These are phyloP conservation scores for Myotis myotis DNA, from an alignment of 2,797 vertebrate genomes.

Conservation along the genomic window DNA sequence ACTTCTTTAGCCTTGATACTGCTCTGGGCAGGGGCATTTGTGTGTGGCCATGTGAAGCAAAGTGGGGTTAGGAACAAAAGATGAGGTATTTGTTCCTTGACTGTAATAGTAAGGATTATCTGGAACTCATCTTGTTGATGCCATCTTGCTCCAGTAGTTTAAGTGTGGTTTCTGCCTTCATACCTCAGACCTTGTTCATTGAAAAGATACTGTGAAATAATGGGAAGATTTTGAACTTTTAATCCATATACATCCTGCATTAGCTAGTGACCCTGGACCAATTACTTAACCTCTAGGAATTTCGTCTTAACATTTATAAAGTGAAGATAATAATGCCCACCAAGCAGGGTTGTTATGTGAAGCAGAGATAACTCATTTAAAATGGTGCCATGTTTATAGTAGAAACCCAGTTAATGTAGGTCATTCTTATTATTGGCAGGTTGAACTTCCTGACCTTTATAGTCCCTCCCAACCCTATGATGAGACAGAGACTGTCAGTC, in stretches of 20 bases:
- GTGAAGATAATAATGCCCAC: background rate
- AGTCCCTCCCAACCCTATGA: background rate
- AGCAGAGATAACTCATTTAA: constrained; percentile 4
- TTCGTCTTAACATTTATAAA: background rate
- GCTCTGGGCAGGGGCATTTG: background rate
- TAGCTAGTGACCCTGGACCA: background rate
- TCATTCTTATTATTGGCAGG: background rate
- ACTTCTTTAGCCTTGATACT: background rate
- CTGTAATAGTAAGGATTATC: background rate
- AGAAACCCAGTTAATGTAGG: background rate
- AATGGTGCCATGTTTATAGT: background rate
- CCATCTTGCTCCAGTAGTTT: background rate
- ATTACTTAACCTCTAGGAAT: background rate
- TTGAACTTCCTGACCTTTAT: background rate
- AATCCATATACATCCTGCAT: background rate
- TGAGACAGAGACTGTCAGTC: background rate
- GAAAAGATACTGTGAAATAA: background rate
- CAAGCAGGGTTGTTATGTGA: background rate
- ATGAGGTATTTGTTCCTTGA: background rate
- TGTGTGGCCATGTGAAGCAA: background rate
- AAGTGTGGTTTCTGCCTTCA: background rate
- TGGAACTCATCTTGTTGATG: background rate
- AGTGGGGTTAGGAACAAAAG: background rate
- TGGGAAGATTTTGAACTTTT: background rate
- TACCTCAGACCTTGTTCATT: background rate